Evolutionary conservation across 2,888 invertebrate species (phyloP), one percentile per base, ranked within the genome.

Genomic region (Cheiracanthium punctorium): DNA sequence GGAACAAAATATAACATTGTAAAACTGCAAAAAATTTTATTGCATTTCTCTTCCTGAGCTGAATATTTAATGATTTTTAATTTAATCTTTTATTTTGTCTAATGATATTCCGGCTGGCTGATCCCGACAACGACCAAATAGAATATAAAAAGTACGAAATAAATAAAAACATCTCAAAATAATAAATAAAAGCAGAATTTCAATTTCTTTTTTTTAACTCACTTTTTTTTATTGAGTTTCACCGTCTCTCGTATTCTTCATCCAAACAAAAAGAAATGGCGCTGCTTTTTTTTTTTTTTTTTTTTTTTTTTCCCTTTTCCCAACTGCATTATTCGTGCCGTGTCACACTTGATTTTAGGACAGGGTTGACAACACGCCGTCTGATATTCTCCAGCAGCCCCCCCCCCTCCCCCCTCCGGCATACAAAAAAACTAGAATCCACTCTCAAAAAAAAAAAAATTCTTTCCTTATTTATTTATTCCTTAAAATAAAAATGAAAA

Each of bases 321-420:
- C 72, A 80, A 80, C 72, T 64, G 24, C 73, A 48, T 32, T 73
- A n/a, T 80, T 82, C 65, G 75, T 76, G 29, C 69, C 30, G 75
- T 58, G 71, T 82, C 82, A 71, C 70, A 82, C 76, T 65, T 71
- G 76, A 82, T 82, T 82, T 71, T 43, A 32, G 33, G 82, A 82
- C 82, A 64, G 43, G 37, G 75, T 65, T 4, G 75, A 75, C 65
- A 75, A 17, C 43, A 41, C n/a, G n/a, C 69, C 2, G 43, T 43
- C 24, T 67, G 69, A 77, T 48, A 77, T 77, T 80, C 67, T 32
- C 80, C 80, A 80, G 80, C 71, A 74, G 65, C 73, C 70, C 70
- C 70, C 70, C 70, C 65, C 52, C 32, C 4, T 8, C 30, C 0
- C 32, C 14, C 32, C 67, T 1, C 17, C 30, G 14, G 4, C 30